A percentile compares a stretch with the other conserved stretches of the same genome.
Conservation (phyloP, 2,113 vertebrate genomes). For the Phocoena sinus region DNA sequence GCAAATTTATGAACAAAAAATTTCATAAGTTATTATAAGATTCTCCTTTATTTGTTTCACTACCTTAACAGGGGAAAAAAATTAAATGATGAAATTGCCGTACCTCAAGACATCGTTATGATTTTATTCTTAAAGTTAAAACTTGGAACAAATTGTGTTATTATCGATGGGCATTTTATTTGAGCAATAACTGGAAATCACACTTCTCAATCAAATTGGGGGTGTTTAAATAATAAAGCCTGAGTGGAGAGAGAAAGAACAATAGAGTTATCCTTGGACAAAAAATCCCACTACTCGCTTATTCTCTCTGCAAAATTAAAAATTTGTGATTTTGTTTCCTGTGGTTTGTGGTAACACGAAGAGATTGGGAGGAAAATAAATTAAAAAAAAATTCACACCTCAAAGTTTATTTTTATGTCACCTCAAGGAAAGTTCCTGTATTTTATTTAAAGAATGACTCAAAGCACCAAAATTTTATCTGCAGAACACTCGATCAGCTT, state of each 20-base stretch:
- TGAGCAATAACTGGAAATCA: background rate
- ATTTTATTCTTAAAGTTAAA: background rate
- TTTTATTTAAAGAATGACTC: background rate
- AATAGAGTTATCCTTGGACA: background rate
- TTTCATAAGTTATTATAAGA: background rate
- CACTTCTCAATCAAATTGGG: background rate
- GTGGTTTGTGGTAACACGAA: background rate
- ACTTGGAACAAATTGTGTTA: background rate
- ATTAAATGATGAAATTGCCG: background rate
- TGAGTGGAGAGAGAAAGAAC: background rate
- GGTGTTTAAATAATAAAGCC: background rate
- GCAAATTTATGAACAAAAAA: background rate
- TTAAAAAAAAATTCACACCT: background rate
- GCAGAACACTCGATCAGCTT: background rate
- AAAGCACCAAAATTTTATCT: background rate
- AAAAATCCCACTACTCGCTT: background rate
- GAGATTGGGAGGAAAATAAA: background rate
- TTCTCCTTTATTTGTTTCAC: background rate
- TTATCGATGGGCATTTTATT: background rate
- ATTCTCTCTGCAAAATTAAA: background rate
- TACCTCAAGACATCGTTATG: background rate
- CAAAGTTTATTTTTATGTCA: background rate
- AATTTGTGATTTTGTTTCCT: background rate
- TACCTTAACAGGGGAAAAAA: background rate
- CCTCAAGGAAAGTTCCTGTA: background rate